These are phyloP conservation scores for Urocitellus parryii DNA, from an alignment of 2,113 vertebrate genomes.

Conservation along the genomic window DNA sequence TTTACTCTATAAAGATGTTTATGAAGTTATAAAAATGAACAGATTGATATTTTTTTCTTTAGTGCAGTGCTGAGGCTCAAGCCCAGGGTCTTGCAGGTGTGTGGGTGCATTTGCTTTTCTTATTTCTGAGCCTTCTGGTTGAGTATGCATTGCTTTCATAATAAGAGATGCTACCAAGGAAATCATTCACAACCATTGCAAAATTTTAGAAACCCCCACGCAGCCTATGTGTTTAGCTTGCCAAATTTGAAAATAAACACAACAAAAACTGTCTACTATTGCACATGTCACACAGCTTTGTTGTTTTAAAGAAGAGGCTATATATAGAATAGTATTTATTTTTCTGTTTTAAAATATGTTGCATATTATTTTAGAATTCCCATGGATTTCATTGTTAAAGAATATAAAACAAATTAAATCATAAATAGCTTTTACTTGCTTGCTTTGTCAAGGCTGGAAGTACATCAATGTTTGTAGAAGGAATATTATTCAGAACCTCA, in stretches of 20 bases:
- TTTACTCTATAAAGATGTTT: background rate
- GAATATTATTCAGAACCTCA: background rate
- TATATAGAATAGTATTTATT: constrained; percentile 49
- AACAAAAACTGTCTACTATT: background rate
- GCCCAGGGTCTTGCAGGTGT: background rate
- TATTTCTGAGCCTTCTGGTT: constrained; percentile 24
- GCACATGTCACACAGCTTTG: background rate
- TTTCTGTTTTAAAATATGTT: constrained; percentile 18
- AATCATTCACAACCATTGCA: background rate
- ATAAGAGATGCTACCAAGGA: background rate
- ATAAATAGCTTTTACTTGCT: constrained; percentile 43
- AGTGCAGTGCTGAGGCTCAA: background rate
- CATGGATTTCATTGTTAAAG: background rate
- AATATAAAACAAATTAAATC: background rate
- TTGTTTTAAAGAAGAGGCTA: constrained; percentile 22
- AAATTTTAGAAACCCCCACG: background rate
- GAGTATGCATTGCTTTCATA: constrained; percentile 4
- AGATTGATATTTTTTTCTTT: background rate
- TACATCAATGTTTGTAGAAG: background rate
- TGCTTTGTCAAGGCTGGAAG: constrained; percentile 45
- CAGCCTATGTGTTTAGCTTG: background rate
- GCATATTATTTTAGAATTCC: constrained; percentile 27
- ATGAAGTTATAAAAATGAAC: background rate
- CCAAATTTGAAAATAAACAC: background rate
- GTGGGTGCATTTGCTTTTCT: background rate